A percentile compares a stretch with the other conserved stretches of the same genome.
These are phyloP conservation scores for Parus major DNA, from an alignment of 2,113 vertebrate species.

Conservation along the genomic window DNA sequence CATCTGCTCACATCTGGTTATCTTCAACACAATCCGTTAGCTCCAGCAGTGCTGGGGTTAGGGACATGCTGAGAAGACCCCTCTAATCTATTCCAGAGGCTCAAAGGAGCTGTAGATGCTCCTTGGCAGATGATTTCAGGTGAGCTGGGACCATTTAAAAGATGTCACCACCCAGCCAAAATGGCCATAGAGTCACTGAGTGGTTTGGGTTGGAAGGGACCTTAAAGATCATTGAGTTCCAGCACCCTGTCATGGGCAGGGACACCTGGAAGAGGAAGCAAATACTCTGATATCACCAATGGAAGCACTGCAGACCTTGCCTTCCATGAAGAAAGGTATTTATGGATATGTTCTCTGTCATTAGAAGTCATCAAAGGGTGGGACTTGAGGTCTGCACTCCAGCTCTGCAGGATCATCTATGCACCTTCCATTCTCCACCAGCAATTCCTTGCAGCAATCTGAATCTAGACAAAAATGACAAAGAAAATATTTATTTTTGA, in stretches of 20 bases:
- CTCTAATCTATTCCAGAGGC: not conserved
- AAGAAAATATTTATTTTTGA: not conserved
- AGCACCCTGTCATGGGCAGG: not conserved
- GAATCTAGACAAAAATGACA: not conserved
- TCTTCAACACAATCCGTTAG: not conserved
- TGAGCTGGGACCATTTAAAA: not conserved
- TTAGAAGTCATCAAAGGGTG: not conserved
- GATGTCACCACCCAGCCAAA: not conserved
- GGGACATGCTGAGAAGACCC: not conserved
- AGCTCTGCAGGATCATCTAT: not conserved
- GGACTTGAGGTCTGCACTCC: not conserved
- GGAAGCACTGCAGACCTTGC: not conserved
- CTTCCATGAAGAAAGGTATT: not conserved
- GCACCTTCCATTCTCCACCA: not conserved
- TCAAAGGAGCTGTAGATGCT: not conserved
- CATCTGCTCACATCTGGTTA: constrained; percentile 49
- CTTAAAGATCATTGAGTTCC: not conserved
- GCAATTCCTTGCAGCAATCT: not conserved
- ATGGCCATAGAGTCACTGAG: not conserved
- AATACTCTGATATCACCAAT: not conserved
- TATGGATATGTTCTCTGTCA: not conserved
- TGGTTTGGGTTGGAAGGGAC: not conserved
- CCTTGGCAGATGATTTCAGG: not conserved
- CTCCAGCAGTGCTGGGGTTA: not conserved
- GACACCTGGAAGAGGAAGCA: not conserved